Evolutionary conservation across 2,888 invertebrate species (phyloP), one percentile per base, ranked within the genome.

Genomic region (Metalampra italica): DNA sequence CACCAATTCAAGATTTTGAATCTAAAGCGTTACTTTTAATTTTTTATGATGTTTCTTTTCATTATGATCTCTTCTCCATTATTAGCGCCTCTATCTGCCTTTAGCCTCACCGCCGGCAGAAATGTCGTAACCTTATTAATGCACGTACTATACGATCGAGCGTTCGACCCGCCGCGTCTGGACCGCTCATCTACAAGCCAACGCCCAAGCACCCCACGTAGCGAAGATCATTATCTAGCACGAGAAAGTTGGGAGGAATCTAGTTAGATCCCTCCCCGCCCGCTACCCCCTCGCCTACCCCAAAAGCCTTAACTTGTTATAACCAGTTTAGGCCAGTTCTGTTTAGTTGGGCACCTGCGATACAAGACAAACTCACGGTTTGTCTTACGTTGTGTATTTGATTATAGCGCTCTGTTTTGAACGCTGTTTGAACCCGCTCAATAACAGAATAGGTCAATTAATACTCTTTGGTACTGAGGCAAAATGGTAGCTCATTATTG

Each of bases 161-260:
- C 68, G 65, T 59, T 43, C 30, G 14, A 53, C 50, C 51, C 68
- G 73, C 70, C 41, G 69, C 75, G 68, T 68, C 54, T 37, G 5
- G 15, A 45, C 59, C 68, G 73, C 72, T 49, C 47, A 63, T 55
- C 52, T 47, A 49, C 41, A 50, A 22, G 7, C 49, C 9, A 47
- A 53, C 53, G 9, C 49, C 61, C 44, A 55, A 59, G 82, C 82
- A 79, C 84, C n/a, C 85, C 84, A 82, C 85, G 83, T 80, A 78
- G 70, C 75, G 78, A 88, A 88, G 88, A 88, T 88, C 86, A 88
- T 88, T 88, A 88, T 88, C 88, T 85, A 68, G 66, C 66, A 73
- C 70, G 82, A 79, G 83, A 86, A 87, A 87, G 86, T 86, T 84
- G 75, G 78, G 84, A 78, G 83, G 84, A 82, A 84, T 83, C 83